Evolutionary conservation across 92 coral and sea anemone species (phyloP), one percentile per base, ranked within the genome.

Genomic region (Zoanthus sansibaricus): DNA sequence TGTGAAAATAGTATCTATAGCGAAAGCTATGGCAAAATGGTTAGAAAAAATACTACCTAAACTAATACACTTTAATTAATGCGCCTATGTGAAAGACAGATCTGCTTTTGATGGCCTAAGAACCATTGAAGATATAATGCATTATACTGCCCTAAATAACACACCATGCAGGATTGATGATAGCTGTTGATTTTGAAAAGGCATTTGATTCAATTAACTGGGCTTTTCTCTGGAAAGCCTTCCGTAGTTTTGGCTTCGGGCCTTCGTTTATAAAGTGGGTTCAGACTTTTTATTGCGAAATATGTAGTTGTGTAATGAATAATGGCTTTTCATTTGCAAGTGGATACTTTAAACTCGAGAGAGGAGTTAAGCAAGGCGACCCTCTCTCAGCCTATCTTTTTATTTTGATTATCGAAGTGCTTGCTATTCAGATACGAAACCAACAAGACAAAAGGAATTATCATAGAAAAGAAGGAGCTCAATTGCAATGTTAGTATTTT

Each of bases 281-380:
- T 21, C 77, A 87, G 31, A 72, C 77, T 7, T 86, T 87, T 75
- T 75, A 86, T 55, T 75, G 80, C 32, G 85, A 90, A 51, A 77
- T 87, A 21, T 21, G 68, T 16, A 90, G 91, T 51, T 76, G 87
- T 18, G 87, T 90, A 56, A 77, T 90, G 91, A 87, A 90, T 69
- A 90, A 90, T 47, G 87, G 91, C 7, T 78, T 30, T 75, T 86
- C 25, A 25, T 0, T 25, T 25, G 25, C 82, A n/a, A 85, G 84
- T 59, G 62, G 82, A 16, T 83, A 75, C 55, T 88, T 88, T 59
- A 58, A 82, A 61, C 20, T 88, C 32, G 21, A 70, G 33, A 61
- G 77, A n/a, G 89, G 89, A 45, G 88, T 84, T 4, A 56, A 85
- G 33, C 89, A 89, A 76, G 89, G 86, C 0, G 85, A 89, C 70